Conservation (phyloP, 2,113 vertebrate genomes). For the Tympanuchus pallidicinctus region DNA sequence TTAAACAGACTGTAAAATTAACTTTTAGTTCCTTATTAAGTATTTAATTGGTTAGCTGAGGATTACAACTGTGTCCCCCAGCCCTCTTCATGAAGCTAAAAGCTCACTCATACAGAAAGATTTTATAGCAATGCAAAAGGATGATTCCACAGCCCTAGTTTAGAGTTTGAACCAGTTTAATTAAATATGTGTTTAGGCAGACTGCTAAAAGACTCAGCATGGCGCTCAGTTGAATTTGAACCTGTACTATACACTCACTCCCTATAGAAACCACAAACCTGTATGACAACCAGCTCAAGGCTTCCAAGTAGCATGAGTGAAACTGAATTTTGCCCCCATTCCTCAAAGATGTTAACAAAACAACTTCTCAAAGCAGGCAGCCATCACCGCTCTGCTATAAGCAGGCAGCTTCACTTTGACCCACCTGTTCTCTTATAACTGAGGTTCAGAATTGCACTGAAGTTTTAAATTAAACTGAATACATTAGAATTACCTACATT, state of each 20-base stretch:
- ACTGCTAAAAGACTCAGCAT: neutral
- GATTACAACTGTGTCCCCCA: neutral
- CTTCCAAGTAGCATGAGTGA: neutral
- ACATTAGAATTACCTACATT: neutral
- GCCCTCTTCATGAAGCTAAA: constrained; percentile 14
- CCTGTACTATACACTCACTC: neutral
- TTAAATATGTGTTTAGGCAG: constrained; percentile 9
- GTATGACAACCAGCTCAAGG: neutral
- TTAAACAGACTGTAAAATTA: neutral
- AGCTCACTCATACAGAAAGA: neutral
- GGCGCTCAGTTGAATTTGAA: neutral
- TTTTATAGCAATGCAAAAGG: neutral
- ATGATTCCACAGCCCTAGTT: neutral
- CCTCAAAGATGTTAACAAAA: neutral
- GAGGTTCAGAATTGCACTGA: neutral
- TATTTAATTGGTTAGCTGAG: constrained; percentile 11
- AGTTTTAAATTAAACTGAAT: neutral
- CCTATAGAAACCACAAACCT: neutral
- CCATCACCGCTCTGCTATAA: neutral
- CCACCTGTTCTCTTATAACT: neutral
- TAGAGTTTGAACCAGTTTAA: constrained; percentile 15
- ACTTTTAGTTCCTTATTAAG: neutral
- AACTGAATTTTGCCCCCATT: neutral
- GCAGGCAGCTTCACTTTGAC: neutral
- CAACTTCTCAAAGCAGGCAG: neutral